Evolutionary conservation across 2,888 invertebrate species (phyloP).

Genomic region (Seira sanloemensis): DNA sequence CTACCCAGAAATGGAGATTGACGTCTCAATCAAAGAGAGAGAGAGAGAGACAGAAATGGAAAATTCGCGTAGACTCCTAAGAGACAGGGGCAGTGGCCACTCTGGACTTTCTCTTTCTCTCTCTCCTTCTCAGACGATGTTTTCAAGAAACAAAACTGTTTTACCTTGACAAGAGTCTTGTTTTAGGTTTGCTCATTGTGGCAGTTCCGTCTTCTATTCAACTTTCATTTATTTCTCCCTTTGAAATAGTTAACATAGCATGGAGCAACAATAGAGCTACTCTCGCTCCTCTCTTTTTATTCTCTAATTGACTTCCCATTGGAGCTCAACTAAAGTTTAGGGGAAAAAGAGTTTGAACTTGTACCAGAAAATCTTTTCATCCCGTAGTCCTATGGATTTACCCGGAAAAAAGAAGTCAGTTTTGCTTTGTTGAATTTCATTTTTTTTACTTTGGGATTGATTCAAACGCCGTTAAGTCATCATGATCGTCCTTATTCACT

Average conservation of each 20-base stretch:
- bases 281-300: slow-evolving; percentile 23
- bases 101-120: neutral
- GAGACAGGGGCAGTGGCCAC: neutral
- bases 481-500: neutral
- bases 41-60: neutral
- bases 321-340: neutral
- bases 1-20: neutral
- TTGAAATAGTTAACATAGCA: slow-evolving; percentile 44
- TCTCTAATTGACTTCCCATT: slow-evolving; percentile 47
- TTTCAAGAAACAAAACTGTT: neutral
- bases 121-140: no score
- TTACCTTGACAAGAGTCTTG: neutral
- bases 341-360: no score
- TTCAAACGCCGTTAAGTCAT: neutral
- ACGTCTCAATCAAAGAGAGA: neutral
- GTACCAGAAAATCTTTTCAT: no score
- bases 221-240: neutral
- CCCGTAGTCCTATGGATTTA: no score
- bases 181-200: neutral
- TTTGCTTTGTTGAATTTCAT: neutral
- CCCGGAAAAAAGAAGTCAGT: neutral
- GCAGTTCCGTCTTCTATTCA: no score
- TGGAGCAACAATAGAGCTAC: neutral
- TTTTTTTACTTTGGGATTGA: neutral
- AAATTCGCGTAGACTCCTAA: neutral